phyloP scores from a whole-genome alignment of 2,797 vertebrate genomes.

The Anguilla obscura region DNA sequence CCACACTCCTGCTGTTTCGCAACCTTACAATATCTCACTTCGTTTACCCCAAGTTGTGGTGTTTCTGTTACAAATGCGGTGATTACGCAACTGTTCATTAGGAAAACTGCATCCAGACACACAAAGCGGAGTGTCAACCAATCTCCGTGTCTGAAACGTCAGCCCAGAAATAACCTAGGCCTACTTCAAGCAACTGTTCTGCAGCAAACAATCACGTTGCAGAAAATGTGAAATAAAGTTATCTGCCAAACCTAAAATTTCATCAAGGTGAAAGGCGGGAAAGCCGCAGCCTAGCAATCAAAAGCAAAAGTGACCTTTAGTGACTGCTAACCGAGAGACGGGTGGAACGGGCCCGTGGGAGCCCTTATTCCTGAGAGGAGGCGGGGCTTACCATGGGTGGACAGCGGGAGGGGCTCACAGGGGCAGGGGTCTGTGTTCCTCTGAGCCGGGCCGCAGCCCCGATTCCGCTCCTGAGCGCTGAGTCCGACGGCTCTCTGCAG shows the following conservation, averaged over 20 bases:
- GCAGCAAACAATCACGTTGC: background rate
- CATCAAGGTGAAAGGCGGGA: background rate
- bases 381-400: constrained; percentile 63
- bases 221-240: background rate
- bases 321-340: background rate
- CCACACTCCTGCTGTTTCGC: too few species aligned
- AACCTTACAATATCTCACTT: background rate
- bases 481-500: constrained; percentile 8
- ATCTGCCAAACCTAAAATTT: background rate
- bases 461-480: constrained; percentile 47
- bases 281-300: background rate
- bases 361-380: background rate
- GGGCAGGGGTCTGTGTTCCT: constrained; percentile 60
- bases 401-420: constrained; percentile 57
- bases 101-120: too few species aligned
- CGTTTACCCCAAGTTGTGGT: background rate
- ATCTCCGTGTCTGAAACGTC: background rate
- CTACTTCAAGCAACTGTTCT: background rate
- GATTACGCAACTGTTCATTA: too few species aligned
- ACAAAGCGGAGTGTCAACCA: too few species aligned
- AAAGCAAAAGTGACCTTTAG: background rate
- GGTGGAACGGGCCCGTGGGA: background rate
- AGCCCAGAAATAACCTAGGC: background rate
- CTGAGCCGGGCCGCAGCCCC: constrained; percentile 43
- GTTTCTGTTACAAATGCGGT: background rate